Evolutionary conservation across 2,113 vertebrate genomes (phyloP).

Genomic region (Ploceus nigricollis): DNA sequence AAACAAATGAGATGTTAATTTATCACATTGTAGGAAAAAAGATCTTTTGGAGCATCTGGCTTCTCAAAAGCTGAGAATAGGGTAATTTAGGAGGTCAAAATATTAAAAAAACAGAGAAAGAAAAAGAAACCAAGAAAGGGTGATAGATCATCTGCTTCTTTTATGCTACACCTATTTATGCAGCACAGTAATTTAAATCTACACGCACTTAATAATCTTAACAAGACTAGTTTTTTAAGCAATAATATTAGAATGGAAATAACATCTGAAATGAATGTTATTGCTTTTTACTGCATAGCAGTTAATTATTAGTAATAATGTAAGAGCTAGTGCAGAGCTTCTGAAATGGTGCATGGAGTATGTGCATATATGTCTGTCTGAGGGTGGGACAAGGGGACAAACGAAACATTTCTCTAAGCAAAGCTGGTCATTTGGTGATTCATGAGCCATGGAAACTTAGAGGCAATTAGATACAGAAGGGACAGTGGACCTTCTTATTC

Average conservation of each 20-base stretch:
- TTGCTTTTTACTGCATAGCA: neutral
- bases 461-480: neutral
- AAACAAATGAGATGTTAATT: neutral
- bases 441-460: neutral
- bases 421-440: neutral
- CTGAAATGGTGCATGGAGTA: neutral
- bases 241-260: neutral
- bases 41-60: neutral
- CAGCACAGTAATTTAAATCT: neutral
- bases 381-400: neutral
- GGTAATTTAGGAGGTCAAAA: neutral
- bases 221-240: neutral
- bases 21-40: neutral
- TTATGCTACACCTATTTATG: neutral
- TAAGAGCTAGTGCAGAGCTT: neutral
- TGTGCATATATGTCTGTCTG: neutral
- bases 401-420: neutral
- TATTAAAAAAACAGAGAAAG: neutral
- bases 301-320: no score
- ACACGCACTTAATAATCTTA: neutral
- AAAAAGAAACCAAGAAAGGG: neutral
- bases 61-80: neutral
- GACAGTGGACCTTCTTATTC: neutral
- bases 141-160: neutral
- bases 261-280: neutral